These are phyloP conservation scores for Crocidura indochinensis DNA, from an alignment of 2,797 vertebrate species.

Conservation along the genomic window DNA sequence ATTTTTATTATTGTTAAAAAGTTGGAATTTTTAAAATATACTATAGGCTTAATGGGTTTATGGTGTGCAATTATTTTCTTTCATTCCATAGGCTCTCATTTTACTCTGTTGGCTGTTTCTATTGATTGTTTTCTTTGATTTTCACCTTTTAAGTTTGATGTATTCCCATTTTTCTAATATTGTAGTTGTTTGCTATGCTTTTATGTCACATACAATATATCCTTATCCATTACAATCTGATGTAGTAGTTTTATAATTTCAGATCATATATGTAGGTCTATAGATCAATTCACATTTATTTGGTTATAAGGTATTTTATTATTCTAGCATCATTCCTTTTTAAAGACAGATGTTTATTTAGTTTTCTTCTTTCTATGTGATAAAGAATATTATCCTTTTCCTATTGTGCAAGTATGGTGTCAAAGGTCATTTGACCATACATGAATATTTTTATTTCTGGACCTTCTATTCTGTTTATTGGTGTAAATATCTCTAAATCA, in stretches of 20 bases:
- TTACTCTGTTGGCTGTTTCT: neutral
- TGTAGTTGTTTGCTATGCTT: neutral
- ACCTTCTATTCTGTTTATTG: neutral
- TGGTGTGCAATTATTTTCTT: slow-evolving; percentile 1
- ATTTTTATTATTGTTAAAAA: neutral
- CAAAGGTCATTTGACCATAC: neutral
- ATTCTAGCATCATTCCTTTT: too few relatives aligned
- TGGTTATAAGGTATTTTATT: neutral
- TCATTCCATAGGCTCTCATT: neutral
- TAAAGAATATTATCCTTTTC: neutral
- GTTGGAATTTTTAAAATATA: neutral
- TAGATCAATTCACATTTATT: neutral
- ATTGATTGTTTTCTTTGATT: neutral
- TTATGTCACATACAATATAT: neutral
- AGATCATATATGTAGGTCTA: neutral
- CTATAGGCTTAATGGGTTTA: neutral
- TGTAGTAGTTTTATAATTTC: neutral
- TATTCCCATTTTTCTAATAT: neutral
- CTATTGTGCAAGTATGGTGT: neutral
- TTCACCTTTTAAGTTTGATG: neutral
- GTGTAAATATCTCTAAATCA: neutral
- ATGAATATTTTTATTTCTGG: neutral
- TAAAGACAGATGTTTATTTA: too few relatives aligned
- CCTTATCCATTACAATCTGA: neutral
- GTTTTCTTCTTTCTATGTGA: neutral